A percentile compares a stretch with the other conserved stretches of the same genome.
Evolutionary conservation across 2,888 invertebrate species (phyloP).

Genomic region (Siphonodentalium dalli): DNA sequence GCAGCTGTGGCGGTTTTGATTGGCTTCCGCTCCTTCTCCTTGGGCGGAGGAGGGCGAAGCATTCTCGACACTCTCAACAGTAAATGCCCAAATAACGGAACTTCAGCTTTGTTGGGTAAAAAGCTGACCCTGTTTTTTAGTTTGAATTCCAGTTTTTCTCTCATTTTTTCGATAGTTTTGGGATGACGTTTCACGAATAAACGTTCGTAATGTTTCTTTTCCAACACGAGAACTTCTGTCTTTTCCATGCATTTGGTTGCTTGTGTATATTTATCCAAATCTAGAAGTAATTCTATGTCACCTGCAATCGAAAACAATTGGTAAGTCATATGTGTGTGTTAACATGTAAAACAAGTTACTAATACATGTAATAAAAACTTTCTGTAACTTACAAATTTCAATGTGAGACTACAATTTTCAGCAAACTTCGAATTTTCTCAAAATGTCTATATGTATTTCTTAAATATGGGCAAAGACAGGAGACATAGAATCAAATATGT

Average conservation of each 20-base stretch:
- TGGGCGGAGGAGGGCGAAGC: slow-evolving; percentile 29
- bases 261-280: slow-evolving; percentile 58
- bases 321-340: too few species aligned
- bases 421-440: too few species aligned
- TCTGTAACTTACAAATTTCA: too few species aligned
- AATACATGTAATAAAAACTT: too few species aligned
- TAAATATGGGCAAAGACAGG: too few species aligned
- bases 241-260: slow-evolving; percentile 57
- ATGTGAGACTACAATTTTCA: too few species aligned
- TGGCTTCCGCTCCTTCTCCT: slow-evolving; percentile 28
- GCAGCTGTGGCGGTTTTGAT: slow-evolving; percentile 40
- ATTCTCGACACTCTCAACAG: slow-evolving; percentile 31
- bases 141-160: slow-evolving; percentile 48
- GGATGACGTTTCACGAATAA: slow-evolving; percentile 58
- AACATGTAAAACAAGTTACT: too few species aligned
- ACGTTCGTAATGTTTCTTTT: slow-evolving; percentile 62
- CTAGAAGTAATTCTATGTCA: slow-evolving; percentile 53
- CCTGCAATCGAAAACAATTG: slow-evolving; percentile 25
- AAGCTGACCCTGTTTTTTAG: slow-evolving; percentile 43
- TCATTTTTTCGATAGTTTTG: slow-evolving; percentile 59
- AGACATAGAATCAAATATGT: too few species aligned
- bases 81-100: slow-evolving; percentile 49
- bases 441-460: neutral
- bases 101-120: slow-evolving; percentile 36
- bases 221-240: slow-evolving; percentile 61